Evolutionary conservation across 2,113 vertebrate species (phyloP).

Genomic region (Chlorodrepanis virens): DNA sequence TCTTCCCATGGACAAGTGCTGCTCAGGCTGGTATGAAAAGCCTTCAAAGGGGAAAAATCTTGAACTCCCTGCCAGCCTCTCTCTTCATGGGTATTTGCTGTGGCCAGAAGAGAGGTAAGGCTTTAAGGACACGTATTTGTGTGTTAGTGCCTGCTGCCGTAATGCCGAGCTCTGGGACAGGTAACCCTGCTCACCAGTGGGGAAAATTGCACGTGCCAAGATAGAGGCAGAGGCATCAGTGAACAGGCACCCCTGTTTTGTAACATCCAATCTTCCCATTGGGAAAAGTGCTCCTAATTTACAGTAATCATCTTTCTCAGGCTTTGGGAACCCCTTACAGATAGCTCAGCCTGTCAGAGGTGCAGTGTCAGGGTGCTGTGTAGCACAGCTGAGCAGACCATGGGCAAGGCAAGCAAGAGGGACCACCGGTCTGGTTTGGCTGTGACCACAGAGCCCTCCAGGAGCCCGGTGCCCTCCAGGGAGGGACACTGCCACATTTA

Average conservation of each 20-base stretch:
- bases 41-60: background rate
- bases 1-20: background rate
- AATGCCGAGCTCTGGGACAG: background rate
- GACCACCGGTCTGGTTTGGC: background rate
- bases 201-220: rapidly evolving
- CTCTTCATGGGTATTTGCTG: background rate
- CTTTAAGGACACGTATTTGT: background rate
- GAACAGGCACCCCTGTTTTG: rapidly evolving
- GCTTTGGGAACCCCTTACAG: background rate
- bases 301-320: background rate
- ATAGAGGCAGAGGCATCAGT: background rate
- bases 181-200: rapidly evolving
- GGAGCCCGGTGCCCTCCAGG: background rate
- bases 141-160: background rate
- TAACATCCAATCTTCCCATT: rapidly evolving
- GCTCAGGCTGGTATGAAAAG: background rate
- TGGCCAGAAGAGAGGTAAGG: background rate
- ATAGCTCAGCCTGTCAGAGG: background rate
- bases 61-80: background rate
- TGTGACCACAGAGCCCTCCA: background rate
- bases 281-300: rapidly evolving
- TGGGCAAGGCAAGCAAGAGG: too few relatives aligned
- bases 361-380: rapidly evolving
- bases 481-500: conserved; percentile 24
- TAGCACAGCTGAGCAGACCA: rapidly evolving